Evolutionary conservation across 2,113 vertebrate species (phyloP).

Genomic region (Capreolus pygargus): DNA sequence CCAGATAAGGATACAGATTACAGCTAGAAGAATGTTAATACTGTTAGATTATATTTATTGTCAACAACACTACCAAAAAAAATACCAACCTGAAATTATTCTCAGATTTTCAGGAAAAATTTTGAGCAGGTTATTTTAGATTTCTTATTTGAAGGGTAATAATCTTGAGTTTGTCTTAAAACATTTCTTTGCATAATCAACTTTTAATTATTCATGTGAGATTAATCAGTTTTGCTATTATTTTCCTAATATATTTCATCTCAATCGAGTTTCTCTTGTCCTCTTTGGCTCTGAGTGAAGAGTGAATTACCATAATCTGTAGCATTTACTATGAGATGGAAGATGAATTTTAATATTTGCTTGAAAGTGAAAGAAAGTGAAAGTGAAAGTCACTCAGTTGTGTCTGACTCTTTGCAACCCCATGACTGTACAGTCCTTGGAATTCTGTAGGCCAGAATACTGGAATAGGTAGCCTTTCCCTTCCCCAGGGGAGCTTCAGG

Average conservation of each 20-base stretch:
- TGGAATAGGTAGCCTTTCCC: neutral
- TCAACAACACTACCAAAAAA: neutral
- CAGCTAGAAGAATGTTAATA: conserved; percentile 45
- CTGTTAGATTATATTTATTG: neutral
- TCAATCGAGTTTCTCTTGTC: neutral
- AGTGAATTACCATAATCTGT: neutral
- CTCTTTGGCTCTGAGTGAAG: neutral
- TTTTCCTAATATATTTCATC: conserved; percentile 38
- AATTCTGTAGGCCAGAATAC: neutral
- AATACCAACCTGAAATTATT: neutral
- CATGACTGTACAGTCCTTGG: neutral
- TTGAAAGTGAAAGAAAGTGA: neutral
- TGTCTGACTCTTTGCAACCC: neutral
- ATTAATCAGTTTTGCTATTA: neutral
- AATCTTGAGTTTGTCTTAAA: conserved; percentile 24
- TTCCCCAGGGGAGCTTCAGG: neutral
- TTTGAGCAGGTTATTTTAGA: conserved; percentile 8
- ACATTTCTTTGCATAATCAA: neutral
- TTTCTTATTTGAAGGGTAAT: conserved; percentile 21
- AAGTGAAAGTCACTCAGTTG: neutral
- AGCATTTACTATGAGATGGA: neutral
- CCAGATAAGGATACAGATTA: neutral
- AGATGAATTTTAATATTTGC: neutral
- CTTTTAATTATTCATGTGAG: neutral
- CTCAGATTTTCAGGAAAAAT: neutral